Conservation (phyloP, 2,797 vertebrate genomes). For the Buceros bicornis region DNA sequence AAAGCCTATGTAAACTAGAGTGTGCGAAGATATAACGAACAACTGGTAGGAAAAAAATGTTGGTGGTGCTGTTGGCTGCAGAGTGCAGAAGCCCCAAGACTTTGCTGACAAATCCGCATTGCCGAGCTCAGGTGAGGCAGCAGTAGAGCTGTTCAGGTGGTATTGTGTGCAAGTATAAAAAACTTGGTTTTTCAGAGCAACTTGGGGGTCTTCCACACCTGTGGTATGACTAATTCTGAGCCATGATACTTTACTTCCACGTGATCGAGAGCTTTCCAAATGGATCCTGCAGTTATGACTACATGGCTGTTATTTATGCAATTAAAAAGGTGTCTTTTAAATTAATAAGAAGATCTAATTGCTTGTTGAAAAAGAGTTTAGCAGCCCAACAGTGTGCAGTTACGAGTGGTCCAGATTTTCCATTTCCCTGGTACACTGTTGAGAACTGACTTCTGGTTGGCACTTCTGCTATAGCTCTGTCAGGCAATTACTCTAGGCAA, state of each 20-base stretch:
- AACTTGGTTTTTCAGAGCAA: not conserved
- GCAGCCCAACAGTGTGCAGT: not conserved
- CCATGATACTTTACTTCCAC: not conserved
- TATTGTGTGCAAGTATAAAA: not conserved
- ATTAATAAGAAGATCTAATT: not conserved
- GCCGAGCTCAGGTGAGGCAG: not conserved
- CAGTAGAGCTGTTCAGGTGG: not conserved
- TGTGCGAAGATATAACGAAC: not conserved
- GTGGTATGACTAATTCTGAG: not conserved
- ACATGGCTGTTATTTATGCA: not conserved
- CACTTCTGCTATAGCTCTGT: not conserved
- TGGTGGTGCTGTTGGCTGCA: not conserved
- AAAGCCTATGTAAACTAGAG: not conserved
- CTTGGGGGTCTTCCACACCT: not conserved
- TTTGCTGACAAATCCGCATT: not conserved
- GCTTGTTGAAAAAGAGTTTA: not conserved
- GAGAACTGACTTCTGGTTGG: not conserved
- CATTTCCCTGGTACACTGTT: not conserved
- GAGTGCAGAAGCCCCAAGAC: not conserved
- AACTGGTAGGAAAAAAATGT: not conserved
- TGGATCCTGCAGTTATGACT: not conserved
- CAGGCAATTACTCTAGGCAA: slow-evolving; percentile 1
- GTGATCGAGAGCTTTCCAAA: not conserved
- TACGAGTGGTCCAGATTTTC: not conserved
- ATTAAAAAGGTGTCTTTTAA: not conserved